phyloP scores from a whole-genome alignment of 2,888 invertebrate species.

The Polia nebulosa region DNA sequence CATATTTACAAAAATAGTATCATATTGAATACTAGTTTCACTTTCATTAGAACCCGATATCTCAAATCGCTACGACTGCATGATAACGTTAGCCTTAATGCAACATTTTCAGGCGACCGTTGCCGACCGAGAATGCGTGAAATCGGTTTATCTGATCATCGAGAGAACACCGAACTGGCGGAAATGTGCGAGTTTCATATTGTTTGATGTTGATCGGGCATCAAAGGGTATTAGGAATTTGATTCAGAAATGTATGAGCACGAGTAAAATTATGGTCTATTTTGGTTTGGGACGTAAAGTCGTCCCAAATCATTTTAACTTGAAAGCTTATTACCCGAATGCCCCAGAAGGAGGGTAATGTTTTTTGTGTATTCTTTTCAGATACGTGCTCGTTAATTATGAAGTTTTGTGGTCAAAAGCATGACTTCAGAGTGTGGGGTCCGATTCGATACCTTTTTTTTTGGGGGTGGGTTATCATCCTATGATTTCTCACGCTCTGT shows the following conservation, averaged over 20 bases:
- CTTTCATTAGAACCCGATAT: background rate
- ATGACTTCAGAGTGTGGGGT: too few species aligned
- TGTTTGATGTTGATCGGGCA: conserved; percentile 56
- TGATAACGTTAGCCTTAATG: conserved; percentile 32
- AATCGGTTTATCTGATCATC: conserved; percentile 60
- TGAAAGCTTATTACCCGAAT: too few species aligned
- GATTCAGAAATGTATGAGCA: conserved; percentile 34
- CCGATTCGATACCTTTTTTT: too few species aligned
- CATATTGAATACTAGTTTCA: too few species aligned
- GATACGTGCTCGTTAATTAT: too few species aligned
- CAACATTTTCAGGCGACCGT: conserved; percentile 31
- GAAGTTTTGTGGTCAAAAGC: too few species aligned
- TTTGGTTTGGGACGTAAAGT: background rate
- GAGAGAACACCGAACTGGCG: conserved; percentile 34
- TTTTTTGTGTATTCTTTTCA: too few species aligned
- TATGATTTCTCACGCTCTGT: too few species aligned
- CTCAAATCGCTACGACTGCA: background rate
- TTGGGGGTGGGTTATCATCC: too few species aligned
- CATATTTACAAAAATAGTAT: too few species aligned
- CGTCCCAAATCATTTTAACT: background rate
- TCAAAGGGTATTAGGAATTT: conserved; percentile 47
- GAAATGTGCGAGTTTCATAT: conserved; percentile 43
- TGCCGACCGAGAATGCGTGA: conserved; percentile 49
- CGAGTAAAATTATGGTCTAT: background rate
- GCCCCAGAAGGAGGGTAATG: too few species aligned